phyloP scores from a whole-genome alignment of 2,113 vertebrate species.

The Chaetorhynchus papuensis region DNA sequence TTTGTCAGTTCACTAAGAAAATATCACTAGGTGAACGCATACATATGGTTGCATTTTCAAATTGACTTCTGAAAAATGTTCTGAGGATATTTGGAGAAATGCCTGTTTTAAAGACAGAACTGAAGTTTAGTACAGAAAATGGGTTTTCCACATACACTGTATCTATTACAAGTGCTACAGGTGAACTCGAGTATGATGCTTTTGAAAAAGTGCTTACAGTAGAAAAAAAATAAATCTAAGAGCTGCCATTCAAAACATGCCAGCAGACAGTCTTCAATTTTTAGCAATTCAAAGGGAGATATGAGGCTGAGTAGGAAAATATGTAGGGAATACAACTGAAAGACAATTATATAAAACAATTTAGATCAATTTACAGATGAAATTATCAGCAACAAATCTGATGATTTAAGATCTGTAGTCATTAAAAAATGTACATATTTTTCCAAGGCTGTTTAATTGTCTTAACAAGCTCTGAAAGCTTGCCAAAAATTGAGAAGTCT shows the following conservation, averaged over 20 bases:
- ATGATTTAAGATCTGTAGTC: not conserved
- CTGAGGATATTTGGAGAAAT: conserved; percentile 1
- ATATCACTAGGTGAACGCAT: conserved; percentile 9
- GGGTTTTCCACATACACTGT: not conserved
- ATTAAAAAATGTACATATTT: not conserved
- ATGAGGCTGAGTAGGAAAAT: not conserved
- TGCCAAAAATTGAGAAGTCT: not conserved
- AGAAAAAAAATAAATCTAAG: not conserved
- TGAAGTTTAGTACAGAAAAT: not conserved
- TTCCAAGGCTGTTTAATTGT: not conserved
- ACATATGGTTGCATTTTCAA: conserved; percentile 37
- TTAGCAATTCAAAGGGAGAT: not conserved
- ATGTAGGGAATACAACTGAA: not conserved
- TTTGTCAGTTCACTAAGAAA: conserved; percentile 29
- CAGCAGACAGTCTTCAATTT: not conserved
- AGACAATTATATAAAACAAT: not conserved
- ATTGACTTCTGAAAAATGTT: conserved; percentile 12
- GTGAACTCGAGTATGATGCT: not conserved
- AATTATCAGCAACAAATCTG: not conserved
- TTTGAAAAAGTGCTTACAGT: not conserved
- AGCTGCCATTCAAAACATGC: not conserved
- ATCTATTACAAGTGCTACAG: not conserved
- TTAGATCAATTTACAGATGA: not conserved
- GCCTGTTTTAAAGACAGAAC: not conserved
- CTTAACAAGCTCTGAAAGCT: not conserved